Evolutionary conservation across 2,113 vertebrate genomes (phyloP).

Genomic region (Thermophis baileyi): DNA sequence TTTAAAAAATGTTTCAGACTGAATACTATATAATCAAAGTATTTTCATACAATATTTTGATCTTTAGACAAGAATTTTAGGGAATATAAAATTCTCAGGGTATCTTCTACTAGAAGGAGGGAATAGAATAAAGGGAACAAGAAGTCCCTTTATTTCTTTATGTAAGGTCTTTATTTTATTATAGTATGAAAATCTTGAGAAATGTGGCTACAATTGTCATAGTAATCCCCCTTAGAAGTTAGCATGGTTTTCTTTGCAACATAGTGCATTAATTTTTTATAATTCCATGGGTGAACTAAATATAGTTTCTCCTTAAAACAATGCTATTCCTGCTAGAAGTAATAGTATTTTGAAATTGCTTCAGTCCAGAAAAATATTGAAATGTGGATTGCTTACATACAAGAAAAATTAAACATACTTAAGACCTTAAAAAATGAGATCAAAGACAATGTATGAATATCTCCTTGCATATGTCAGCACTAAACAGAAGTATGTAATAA

Average conservation of each 20-base stretch:
- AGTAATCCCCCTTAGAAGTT: neutral
- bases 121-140: neutral
- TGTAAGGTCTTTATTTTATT: neutral
- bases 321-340: neutral
- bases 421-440: conserved; percentile 31
- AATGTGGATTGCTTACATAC: conserved; percentile 10
- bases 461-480: neutral
- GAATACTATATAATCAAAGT: neutral
- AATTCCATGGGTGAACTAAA: neutral
- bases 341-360: neutral
- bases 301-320: neutral
- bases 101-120: neutral
- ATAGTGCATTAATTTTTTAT: neutral
- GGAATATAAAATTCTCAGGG: neutral
- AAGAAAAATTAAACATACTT: conserved; percentile 49
- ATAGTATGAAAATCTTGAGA: neutral
- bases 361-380: neutral
- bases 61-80: neutral
- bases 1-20: neutral
- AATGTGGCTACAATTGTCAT: neutral
- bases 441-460: neutral
- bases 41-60: neutral
- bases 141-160: neutral
- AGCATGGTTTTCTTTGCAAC: neutral
- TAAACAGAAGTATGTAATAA: neutral